A percentile compares a stretch with the other conserved stretches of the same genome.
phyloP scores from a whole-genome alignment of 2,113 vertebrate genomes.

The Gila orcuttii region DNA sequence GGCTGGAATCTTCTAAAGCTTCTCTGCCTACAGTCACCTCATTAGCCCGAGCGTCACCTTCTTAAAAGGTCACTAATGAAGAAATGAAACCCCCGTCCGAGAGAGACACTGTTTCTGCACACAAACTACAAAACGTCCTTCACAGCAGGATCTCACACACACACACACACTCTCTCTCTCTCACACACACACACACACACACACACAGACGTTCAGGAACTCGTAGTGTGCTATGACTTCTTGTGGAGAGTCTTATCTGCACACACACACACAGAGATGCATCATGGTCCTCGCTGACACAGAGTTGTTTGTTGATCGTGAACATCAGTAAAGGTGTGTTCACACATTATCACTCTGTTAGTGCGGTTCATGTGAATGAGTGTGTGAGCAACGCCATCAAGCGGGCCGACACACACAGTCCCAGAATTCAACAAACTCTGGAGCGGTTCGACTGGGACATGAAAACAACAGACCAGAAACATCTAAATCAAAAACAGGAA shows the following conservation, averaged over 20 bases:
- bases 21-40: constrained; percentile 32
- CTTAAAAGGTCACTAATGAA: constrained; percentile 38
- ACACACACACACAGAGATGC: constrained; percentile 66
- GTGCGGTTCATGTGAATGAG: too few relatives aligned
- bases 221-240: constrained; percentile 84
- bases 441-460: too few relatives aligned
- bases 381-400: too few relatives aligned
- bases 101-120: neutral
- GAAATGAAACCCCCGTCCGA: neutral
- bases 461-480: too few relatives aligned
- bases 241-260: constrained; percentile 82
- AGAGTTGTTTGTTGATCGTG: neutral
- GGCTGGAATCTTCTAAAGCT: constrained; percentile 27
- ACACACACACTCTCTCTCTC: too few relatives aligned
- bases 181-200: too few relatives aligned
- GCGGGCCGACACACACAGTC: too few relatives aligned
- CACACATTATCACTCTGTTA: too few relatives aligned
- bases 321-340: neutral
- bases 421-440: too few relatives aligned
- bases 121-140: neutral
- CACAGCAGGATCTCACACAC: neutral
- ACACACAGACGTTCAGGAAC: constrained; percentile 60
- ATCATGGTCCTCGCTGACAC: neutral
- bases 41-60: constrained; percentile 36
- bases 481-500: too few relatives aligned